These are phyloP conservation scores for Chunga burmeisteri DNA, from an alignment of 2,113 vertebrate species.

Conservation along the genomic window DNA sequence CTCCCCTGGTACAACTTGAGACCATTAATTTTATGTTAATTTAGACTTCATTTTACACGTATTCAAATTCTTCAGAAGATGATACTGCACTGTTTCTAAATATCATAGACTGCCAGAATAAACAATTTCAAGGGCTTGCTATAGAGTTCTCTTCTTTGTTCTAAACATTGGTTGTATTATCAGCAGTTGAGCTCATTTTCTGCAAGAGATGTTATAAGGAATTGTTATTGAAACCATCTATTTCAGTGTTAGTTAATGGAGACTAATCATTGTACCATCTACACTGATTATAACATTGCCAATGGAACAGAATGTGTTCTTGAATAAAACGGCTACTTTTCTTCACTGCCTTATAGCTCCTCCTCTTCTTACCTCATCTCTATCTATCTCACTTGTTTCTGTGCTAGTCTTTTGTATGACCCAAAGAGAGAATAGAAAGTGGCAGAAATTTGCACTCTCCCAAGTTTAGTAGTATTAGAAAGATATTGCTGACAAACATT, in stretches of 20 bases:
- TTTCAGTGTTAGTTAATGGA: background rate
- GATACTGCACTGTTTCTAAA: background rate
- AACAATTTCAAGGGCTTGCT: background rate
- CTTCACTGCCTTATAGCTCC: background rate
- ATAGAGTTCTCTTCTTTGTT: background rate
- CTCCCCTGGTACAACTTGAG: too few relatives aligned
- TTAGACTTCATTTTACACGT: background rate
- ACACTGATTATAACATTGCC: background rate
- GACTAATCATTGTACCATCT: background rate
- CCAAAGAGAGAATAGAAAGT: background rate
- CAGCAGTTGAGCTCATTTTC: background rate
- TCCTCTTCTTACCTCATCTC: background rate
- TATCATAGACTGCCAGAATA: background rate
- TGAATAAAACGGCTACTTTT: background rate
- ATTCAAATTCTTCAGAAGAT: background rate
- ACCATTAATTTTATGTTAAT: too few relatives aligned
- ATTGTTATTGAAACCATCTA: background rate
- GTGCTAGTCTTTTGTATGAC: background rate
- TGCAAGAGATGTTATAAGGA: background rate
- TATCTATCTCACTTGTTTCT: background rate
- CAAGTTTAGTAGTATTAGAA: background rate
- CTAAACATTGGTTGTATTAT: background rate
- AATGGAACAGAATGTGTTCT: background rate
- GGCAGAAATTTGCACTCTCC: background rate
- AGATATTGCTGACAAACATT: background rate